Percentiles rank a stretch among this genome's conserved stretches.
Evolutionary conservation across 2,888 invertebrate genomes (phyloP).

Genomic region (Timema cristinae): DNA sequence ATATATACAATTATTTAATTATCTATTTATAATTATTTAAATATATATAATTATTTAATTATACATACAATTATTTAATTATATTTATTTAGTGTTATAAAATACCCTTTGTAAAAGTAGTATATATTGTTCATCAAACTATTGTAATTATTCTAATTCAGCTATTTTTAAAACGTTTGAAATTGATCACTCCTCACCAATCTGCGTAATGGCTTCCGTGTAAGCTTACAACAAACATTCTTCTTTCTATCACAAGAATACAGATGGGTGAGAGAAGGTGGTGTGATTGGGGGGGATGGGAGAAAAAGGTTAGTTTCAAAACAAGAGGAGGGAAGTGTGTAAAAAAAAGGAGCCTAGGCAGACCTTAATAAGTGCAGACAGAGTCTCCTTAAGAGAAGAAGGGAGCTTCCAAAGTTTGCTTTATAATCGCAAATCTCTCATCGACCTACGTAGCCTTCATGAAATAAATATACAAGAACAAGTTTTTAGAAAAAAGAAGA

Average conservation of each 20-base stretch:
- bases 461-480: no score
- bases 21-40: no score
- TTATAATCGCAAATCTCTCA: constrained; percentile 27
- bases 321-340: neutral
- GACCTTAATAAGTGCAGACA: constrained; percentile 24
- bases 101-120: no score
- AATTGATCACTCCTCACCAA: no score
- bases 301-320: neutral
- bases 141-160: no score
- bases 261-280: neutral
- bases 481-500: neutral
- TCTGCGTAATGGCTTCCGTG: constrained; percentile 10
- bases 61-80: no score
- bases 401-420: constrained; percentile 23
- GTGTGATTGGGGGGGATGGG: neutral
- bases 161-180: no score
- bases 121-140: no score
- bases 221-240: constrained; percentile 13
- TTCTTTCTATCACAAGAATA: neutral
- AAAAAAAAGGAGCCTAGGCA: neutral
- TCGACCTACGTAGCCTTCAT: neutral
- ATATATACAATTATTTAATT: no score
- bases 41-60: no score
- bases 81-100: no score
- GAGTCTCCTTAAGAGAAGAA: constrained; percentile 24